These are phyloP conservation scores for Drosophila robusta DNA, from an alignment of 2,888 invertebrate genomes.

Conservation along the genomic window DNA sequence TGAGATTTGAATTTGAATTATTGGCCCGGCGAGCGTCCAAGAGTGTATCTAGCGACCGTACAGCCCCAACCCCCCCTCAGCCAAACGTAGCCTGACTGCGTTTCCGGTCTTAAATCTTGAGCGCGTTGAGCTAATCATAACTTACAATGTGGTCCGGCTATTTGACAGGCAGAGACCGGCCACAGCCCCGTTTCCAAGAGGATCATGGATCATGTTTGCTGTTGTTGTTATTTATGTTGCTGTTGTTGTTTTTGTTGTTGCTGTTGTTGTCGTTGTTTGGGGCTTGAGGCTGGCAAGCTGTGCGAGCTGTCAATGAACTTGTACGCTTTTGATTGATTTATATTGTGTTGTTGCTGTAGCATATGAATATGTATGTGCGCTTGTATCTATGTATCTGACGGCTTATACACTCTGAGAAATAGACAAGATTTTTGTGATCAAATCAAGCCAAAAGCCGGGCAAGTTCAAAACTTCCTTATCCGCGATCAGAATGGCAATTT, in stretches of 20 bases:
- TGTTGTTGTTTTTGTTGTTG: slow-evolving; percentile 3
- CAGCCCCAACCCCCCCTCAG: background rate
- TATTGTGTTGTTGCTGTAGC: slow-evolving; percentile 75
- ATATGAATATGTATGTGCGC: slow-evolving; percentile 23
- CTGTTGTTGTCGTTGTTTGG: background rate
- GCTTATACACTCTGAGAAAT: background rate
- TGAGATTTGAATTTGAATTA: slow-evolving; percentile 79
- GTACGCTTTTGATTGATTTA: slow-evolving; percentile 83
- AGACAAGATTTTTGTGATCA: background rate
- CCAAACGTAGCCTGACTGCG: slow-evolving; percentile 34
- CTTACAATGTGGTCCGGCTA: slow-evolving; percentile 81
- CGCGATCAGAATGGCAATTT: too few relatives aligned
- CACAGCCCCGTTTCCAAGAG: slow-evolving; percentile 61
- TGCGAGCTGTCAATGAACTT: slow-evolving; percentile 84
- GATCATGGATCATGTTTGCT: slow-evolving; percentile 72
- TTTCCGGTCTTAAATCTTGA: slow-evolving; percentile 81
- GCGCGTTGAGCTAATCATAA: slow-evolving; percentile 81
- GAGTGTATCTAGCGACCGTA: slow-evolving; percentile 12
- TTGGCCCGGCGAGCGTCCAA: slow-evolving; percentile 47
- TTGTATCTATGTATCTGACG: slow-evolving; percentile 10
- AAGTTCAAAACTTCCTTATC: too few relatives aligned
- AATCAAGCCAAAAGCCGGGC: too few relatives aligned
- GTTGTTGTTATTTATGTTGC: slow-evolving; percentile 29
- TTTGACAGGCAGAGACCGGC: slow-evolving; percentile 77
- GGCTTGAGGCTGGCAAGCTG: slow-evolving; percentile 76